These are phyloP conservation scores for Crocodylus rhombifer DNA, from an alignment of 2,797 vertebrate genomes.

Conservation along the genomic window DNA sequence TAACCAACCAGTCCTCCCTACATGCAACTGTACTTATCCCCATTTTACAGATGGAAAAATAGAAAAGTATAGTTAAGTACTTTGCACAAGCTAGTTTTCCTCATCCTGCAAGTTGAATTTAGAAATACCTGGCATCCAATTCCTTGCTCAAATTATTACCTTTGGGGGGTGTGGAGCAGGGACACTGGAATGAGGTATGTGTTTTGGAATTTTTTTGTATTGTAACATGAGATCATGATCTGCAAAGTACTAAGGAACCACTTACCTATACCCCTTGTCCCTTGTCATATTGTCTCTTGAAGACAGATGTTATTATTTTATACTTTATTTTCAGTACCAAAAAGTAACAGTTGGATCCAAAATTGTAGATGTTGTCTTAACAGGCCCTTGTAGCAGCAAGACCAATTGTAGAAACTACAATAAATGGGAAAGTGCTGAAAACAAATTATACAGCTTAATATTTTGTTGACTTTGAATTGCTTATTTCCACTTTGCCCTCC, in stretches of 20 bases:
- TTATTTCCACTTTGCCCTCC: not conserved
- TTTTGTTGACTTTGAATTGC: not conserved
- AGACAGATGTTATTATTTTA: not conserved
- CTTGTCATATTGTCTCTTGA: not conserved
- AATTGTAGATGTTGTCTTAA: too few relatives aligned
- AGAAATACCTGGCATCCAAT: not conserved
- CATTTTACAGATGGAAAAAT: not conserved
- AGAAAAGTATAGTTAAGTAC: not conserved
- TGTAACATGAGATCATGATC: not conserved
- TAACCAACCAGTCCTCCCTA: not conserved
- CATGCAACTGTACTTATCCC: not conserved
- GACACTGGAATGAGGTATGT: not conserved
- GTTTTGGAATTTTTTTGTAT: not conserved
- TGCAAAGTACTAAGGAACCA: not conserved
- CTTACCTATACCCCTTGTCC: not conserved
- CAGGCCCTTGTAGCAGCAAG: too few relatives aligned
- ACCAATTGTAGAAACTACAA: too few relatives aligned
- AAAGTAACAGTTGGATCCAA: too few relatives aligned
- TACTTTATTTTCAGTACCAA: not conserved
- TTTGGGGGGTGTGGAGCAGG: too few relatives aligned
- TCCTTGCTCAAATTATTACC: not conserved
- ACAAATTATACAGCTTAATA: not conserved
- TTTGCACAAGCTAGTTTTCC: not conserved
- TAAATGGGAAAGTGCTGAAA: too few relatives aligned
- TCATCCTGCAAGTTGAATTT: not conserved